phyloP scores from a whole-genome alignment of 1,140 invertebrate genomes.

The Archivesica marissinica region DNA sequence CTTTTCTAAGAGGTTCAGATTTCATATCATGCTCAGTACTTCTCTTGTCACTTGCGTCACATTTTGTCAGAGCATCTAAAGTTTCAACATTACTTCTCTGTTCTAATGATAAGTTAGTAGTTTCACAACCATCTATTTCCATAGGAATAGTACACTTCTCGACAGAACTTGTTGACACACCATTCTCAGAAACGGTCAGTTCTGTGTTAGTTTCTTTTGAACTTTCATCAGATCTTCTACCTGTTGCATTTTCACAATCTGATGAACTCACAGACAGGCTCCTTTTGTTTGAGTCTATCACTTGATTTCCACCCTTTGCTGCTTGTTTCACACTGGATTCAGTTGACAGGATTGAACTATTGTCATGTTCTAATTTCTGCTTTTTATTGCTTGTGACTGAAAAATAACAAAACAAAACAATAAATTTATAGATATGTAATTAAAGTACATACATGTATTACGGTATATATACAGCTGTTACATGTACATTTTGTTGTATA shows the following conservation, averaged over 20 bases:
- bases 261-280: neutral
- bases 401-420: neutral
- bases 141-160: neutral
- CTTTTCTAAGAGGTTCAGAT: neutral
- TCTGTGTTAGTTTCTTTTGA: neutral
- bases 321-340: neutral
- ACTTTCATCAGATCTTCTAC: neutral
- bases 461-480: too few relatives aligned
- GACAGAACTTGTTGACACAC: constrained; percentile 1
- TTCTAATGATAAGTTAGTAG: neutral
- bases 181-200: neutral
- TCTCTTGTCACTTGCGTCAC: neutral
- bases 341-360: neutral
- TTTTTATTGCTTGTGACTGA: constrained; percentile 18
- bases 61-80: neutral
- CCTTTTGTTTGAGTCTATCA: neutral
- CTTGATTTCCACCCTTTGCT: neutral
- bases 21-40: neutral
- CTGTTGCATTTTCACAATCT: neutral
- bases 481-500: too few relatives aligned
- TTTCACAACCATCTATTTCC: neutral
- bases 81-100: neutral
- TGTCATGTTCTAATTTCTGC: neutral
- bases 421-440: too few relatives aligned
- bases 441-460: too few relatives aligned